These are phyloP conservation scores for Cygnus olor DNA, from an alignment of 2,797 vertebrate species.

Conservation along the genomic window DNA sequence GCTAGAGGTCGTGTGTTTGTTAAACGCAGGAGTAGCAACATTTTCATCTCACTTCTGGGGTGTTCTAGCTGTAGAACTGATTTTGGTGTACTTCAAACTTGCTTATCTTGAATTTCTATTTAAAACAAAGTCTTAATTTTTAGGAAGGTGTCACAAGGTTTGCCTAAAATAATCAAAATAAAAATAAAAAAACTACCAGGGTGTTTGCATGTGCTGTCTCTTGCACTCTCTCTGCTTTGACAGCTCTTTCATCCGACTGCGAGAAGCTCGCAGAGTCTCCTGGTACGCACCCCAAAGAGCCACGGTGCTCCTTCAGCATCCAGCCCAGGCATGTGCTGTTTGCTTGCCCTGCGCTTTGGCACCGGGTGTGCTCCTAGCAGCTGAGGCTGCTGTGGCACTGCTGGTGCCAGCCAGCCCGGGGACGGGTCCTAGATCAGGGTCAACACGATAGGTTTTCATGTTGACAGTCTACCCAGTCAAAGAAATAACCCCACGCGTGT, in stretches of 20 bases:
- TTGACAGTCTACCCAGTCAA: neutral
- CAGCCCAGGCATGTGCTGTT: neutral
- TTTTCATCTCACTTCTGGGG: neutral
- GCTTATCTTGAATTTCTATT: neutral
- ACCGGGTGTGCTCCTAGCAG: neutral
- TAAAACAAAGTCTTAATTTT: neutral
- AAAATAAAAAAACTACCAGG: neutral
- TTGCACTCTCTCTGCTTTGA: neutral
- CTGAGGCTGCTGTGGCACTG: neutral
- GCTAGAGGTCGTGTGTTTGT: neutral
- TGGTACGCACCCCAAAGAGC: neutral
- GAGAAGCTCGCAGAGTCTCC: neutral
- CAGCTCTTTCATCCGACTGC: neutral
- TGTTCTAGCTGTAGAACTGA: neutral
- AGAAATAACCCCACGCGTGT: neutral
- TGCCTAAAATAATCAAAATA: neutral
- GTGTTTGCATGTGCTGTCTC: neutral
- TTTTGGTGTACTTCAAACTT: neutral
- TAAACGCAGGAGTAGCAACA: neutral
- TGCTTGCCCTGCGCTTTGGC: neutral
- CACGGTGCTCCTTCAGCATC: neutral
- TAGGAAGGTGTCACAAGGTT: neutral
- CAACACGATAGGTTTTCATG: neutral
- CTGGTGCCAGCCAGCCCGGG: neutral
- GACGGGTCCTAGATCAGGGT: neutral